Evolutionary conservation across 1,140 invertebrate species (phyloP).

Genomic region (Pseudomyrmex gracilis): DNA sequence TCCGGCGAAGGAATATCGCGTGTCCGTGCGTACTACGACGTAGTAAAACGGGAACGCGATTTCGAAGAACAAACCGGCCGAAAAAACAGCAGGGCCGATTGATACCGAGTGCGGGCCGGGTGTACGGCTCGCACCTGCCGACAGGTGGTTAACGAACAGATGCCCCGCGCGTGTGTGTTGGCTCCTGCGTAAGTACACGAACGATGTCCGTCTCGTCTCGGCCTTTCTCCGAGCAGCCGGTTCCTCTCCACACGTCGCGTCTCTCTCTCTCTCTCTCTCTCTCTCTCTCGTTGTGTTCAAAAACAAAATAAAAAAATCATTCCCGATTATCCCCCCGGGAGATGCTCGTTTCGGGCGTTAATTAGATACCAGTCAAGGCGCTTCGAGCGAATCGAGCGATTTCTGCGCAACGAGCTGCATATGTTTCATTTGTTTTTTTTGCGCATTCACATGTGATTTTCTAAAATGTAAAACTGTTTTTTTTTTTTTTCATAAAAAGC

Average conservation of each 20-base stretch:
- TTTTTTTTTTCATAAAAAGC: not conserved
- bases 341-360: constrained; percentile 26
- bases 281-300: constrained; percentile 22
- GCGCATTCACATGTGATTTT: not conserved
- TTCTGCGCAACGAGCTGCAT: not conserved
- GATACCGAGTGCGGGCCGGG: constrained; percentile 70
- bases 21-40: constrained; percentile 71
- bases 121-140: constrained; percentile 79
- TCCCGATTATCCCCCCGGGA: constrained; percentile 28
- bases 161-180: constrained; percentile 58
- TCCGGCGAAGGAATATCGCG: constrained; percentile 61
- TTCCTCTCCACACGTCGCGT: constrained; percentile 16
- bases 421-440: not conserved
- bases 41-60: constrained; percentile 78
- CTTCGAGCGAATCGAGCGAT: not conserved
- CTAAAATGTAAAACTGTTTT: no score
- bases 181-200: constrained; percentile 21
- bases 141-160: constrained; percentile 80
- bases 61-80: constrained; percentile 60
- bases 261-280: no score
- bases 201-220: constrained; percentile 13
- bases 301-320: not conserved
- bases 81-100: constrained; percentile 78
- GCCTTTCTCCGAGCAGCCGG: constrained; percentile 22
- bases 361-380: constrained; percentile 27